Evolutionary conservation across 1,140 invertebrate genomes (phyloP).

Genomic region (Dysdera silvatica): DNA sequence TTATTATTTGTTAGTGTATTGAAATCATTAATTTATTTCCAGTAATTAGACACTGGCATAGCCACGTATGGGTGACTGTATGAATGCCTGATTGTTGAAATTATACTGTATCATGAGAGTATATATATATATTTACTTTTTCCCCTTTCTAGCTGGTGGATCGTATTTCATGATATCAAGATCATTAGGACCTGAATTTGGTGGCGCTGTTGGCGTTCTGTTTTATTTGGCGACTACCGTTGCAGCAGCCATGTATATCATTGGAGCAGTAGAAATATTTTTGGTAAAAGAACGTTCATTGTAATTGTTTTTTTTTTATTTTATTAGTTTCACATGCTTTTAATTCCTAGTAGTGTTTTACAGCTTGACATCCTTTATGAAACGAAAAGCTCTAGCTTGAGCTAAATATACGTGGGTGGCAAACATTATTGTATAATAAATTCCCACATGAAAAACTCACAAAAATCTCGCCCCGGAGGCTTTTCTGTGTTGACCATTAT

Average conservation of each 20-base stretch:
- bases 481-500: no score
- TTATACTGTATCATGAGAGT: not conserved
- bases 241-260: slow-evolving; percentile 98
- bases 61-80: no score
- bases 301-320: not conserved
- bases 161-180: slow-evolving; percentile 99
- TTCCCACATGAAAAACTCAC: no score
- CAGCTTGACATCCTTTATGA: not conserved
- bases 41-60: no score
- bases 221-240: slow-evolving; percentile 98
- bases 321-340: not conserved
- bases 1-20: no score
- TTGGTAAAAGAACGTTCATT: slow-evolving; percentile 50
- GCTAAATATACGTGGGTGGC: no score
- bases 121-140: not conserved
- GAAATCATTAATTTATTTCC: no score
- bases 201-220: slow-evolving; percentile 93
- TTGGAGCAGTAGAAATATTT: slow-evolving; percentile 95
- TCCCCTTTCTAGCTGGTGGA: slow-evolving; percentile 62
- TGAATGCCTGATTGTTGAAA: no score
- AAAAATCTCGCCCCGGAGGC: no score
- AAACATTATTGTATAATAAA: no score
- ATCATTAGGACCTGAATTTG: slow-evolving; percentile 95
- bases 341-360: not conserved
- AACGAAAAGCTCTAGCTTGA: no score